These are phyloP conservation scores for Aplochiton taeniatus DNA, from an alignment of 2,797 vertebrate species.

Conservation along the genomic window DNA sequence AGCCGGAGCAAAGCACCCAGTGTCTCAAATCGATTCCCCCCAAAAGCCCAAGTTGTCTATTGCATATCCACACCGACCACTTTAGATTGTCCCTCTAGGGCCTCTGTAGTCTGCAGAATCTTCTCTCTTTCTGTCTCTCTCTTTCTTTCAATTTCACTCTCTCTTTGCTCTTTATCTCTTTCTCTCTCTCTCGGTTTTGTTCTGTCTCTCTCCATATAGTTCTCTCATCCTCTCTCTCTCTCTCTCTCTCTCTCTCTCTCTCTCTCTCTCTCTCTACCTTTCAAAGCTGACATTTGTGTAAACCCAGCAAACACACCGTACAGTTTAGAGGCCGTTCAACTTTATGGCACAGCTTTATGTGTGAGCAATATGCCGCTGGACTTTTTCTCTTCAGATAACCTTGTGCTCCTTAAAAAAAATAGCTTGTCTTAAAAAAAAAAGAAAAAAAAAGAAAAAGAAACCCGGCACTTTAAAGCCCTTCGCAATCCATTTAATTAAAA, in stretches of 20 bases:
- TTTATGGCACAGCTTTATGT: constrained; percentile 61
- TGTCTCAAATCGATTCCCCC: background rate
- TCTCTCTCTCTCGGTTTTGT: constrained; percentile 17
- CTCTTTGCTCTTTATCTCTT: constrained; percentile 26
- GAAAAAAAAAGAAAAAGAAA: background rate
- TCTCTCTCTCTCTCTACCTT: constrained; percentile 34
- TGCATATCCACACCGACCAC: constrained; percentile 42
- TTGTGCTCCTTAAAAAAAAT: constrained; percentile 56
- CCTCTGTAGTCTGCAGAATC: constrained; percentile 11
- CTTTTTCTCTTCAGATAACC: constrained; percentile 60
- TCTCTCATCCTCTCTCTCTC: too few relatives aligned
- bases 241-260: background rate
- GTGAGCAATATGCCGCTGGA: constrained; percentile 30
- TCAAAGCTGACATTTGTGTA: constrained; percentile 62
- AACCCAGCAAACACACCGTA: constrained; percentile 42
- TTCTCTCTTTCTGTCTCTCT: constrained; percentile 33
- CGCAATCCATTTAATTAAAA: constrained; percentile 79
- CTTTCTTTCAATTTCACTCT: constrained; percentile 34
- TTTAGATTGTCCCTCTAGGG: constrained; percentile 13
- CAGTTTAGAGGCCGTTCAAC: constrained; percentile 58
- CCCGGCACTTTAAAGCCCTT: constrained; percentile 59
- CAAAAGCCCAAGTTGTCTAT: constrained; percentile 28
- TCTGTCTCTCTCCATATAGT: too few relatives aligned
- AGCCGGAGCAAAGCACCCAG: too few relatives aligned
- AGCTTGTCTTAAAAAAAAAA: constrained; percentile 55